Conservation (phyloP, 2,797 vertebrate species). For the Rhabdophis nuchalis region DNA sequence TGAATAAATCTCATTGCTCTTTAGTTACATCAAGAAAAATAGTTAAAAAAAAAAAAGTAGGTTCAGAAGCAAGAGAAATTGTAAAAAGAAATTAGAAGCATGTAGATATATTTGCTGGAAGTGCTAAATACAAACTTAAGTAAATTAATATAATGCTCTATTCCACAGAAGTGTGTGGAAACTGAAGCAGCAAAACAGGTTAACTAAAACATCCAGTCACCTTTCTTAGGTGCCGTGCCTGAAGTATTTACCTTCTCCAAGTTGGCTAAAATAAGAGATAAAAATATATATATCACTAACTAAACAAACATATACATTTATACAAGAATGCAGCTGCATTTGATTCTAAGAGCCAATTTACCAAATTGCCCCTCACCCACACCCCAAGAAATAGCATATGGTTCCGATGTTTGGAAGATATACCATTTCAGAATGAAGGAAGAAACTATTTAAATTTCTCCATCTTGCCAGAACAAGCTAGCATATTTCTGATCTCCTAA, state of each 20-base stretch:
- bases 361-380: background rate
- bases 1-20: background rate
- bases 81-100: background rate
- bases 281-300: slow-evolving; percentile 37
- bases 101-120: slow-evolving; percentile 5
- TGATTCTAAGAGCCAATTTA: background rate
- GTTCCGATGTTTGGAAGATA: background rate
- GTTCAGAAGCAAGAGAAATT: background rate
- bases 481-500: background rate
- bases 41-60: background rate
- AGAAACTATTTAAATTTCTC: background rate
- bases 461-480: background rate
- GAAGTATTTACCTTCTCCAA: slow-evolving; percentile 40
- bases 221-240: slow-evolving; percentile 48
- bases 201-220: slow-evolving; percentile 38
- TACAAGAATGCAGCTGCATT: background rate
- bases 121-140: background rate
- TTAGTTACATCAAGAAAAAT: background rate
- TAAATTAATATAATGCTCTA: background rate
- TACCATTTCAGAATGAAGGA: background rate
- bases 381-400: background rate
- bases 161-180: slow-evolving; percentile 17
- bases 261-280: slow-evolving; percentile 50
- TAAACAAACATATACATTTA: slow-evolving; percentile 5
- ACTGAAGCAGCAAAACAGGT: slow-evolving; percentile 22